Percentiles rank a stretch among this genome's conserved stretches.
Evolutionary conservation across 2,888 invertebrate genomes (phyloP).

Genomic region (Callyntrura sp.): DNA sequence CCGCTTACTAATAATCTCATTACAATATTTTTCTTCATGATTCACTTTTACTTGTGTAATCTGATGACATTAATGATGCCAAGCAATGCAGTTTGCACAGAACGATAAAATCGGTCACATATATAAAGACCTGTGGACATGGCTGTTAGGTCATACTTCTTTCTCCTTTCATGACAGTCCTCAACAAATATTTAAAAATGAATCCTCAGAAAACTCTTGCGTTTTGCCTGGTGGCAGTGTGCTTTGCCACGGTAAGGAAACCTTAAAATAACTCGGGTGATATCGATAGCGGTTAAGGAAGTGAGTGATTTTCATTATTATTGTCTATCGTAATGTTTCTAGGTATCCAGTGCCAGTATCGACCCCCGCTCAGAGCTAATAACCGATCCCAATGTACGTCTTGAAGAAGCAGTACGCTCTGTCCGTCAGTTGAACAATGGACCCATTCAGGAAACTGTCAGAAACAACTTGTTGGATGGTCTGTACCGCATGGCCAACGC

Average conservation of each 20-base stretch:
- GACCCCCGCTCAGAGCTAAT: conserved; percentile 47
- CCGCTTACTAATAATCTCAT: conserved; percentile 69
- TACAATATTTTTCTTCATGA: conserved; percentile 51
- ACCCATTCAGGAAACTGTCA: conserved; percentile 71
- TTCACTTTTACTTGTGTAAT: neutral
- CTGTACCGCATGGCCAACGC: conserved; percentile 80
- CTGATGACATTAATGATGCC: too few relatives aligned
- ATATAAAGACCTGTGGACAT: conserved; percentile 45
- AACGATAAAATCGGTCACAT: conserved; percentile 4
- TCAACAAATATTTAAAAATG: conserved; percentile 53
- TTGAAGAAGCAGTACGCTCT: conserved; percentile 61
- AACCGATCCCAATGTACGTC: conserved; percentile 45
- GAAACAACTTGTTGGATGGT: conserved; percentile 79
- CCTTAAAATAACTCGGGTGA: too few relatives aligned
- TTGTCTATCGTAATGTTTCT: neutral
- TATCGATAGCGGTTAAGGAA: too few relatives aligned
- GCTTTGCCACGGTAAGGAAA: conserved; percentile 58
- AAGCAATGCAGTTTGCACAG: neutral
- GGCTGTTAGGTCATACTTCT: too few relatives aligned
- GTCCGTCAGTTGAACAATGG: conserved; percentile 65
- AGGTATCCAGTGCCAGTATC: conserved; percentile 49
- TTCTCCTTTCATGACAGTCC: conserved; percentile 14
- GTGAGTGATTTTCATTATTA: too few relatives aligned
- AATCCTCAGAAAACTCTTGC: neutral
- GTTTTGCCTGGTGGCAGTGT: conserved; percentile 63